Evolutionary conservation across 2,113 vertebrate species (phyloP), one percentile per base, ranked within the genome.

Genomic region (Regulus satrapa): DNA sequence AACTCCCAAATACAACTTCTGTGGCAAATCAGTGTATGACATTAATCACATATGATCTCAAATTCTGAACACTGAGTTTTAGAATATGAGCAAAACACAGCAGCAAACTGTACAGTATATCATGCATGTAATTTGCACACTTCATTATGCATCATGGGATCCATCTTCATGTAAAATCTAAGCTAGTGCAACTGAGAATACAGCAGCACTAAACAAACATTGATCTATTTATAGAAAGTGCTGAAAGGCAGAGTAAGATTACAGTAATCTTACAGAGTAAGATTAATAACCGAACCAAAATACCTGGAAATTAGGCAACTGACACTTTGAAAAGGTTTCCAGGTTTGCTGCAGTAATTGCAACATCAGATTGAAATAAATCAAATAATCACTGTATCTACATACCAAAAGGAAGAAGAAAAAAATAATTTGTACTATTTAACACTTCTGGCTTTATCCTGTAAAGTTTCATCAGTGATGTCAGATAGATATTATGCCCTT

Each of bases 261-360:
- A 89, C 8, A 68, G n/a, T n/a, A n/a, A n/a, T n/a, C n/a, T n/a
- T n/a, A 45, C 36, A 32, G 18, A 85, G 3, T 28, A 82, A 78
- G 56, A 91, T 75, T 81, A 89, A 72, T 67, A 87, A 85, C 77
- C 64, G 34, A 69, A 36, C 31, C 41, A 54, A 89, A 78, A 73
- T 68, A 94, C 80, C 66, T 94, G 77, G 77, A 95, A 92, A 95
- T 89, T 29, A 64, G 38, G 40, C 66, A 94, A 69, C 52, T 46
- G 58, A 61, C 45, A 34, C 56, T 67, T 63, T 1, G 4, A 85
- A 41, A 76, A 68, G 45, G 61, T 75, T 78, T 84, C 45, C 41
- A 68, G 14, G 1, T 74, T 84, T 81, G 52, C 23, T 52, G 52
- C 68, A 84, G 19, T 67, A 89, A 71, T 21, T 56, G 52, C 64